Evolutionary conservation across 2,113 vertebrate species (phyloP).

Genomic region (Monopterus albus): DNA sequence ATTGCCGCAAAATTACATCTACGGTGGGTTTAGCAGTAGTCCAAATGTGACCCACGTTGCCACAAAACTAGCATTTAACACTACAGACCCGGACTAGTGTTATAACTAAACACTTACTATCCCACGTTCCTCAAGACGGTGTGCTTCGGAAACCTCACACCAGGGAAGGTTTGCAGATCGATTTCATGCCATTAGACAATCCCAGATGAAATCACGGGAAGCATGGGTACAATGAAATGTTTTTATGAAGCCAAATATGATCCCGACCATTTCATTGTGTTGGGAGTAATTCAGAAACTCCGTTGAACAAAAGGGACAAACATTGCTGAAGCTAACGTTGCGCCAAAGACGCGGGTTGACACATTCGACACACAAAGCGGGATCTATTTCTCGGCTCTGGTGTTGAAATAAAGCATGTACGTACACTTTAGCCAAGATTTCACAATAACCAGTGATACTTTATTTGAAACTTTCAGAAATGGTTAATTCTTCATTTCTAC

Average conservation of each 20-base stretch:
- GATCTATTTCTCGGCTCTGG: slow-evolving; percentile 12
- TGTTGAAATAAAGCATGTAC: neutral
- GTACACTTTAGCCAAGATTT: neutral
- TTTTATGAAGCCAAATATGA: slow-evolving; percentile 48
- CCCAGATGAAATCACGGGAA: slow-evolving; percentile 29
- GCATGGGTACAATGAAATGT: slow-evolving; percentile 22
- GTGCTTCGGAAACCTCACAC: slow-evolving; percentile 71
- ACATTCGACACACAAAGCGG: slow-evolving; percentile 77
- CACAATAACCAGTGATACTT: fast-evolving
- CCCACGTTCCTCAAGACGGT: slow-evolving; percentile 76
- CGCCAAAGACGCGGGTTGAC: slow-evolving; percentile 59
- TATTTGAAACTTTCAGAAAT: fast-evolving
- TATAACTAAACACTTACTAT: slow-evolving; percentile 83
- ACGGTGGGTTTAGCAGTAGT: neutral
- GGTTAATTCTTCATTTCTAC: neutral
- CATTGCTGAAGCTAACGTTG: slow-evolving; percentile 60
- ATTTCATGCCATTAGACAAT: slow-evolving; percentile 55
- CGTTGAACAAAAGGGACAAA: slow-evolving; percentile 81
- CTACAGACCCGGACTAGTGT: slow-evolving; percentile 34
- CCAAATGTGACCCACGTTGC: neutral
- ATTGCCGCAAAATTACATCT: neutral
- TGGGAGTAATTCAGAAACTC: slow-evolving; percentile 78
- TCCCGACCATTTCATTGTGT: slow-evolving; percentile 70
- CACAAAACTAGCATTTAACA: slow-evolving; percentile 2
- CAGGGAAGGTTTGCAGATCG: slow-evolving; percentile 53